Evolutionary conservation across 2,797 vertebrate genomes (phyloP).

Genomic region (Siniperca scherzeri): DNA sequence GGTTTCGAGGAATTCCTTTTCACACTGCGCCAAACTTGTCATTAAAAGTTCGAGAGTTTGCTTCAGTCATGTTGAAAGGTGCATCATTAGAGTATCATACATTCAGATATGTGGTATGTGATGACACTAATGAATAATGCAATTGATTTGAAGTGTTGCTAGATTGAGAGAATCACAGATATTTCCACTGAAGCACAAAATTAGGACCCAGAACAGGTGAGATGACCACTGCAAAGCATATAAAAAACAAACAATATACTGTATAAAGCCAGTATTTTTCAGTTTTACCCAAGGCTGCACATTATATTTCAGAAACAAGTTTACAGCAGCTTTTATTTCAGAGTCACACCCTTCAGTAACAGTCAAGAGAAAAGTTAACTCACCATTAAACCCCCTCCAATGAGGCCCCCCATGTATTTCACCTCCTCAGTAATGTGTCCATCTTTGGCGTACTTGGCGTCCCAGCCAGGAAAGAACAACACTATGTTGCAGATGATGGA

Average conservation of each 20-base stretch:
- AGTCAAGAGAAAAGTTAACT: conserved; percentile 34
- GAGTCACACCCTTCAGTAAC: not conserved
- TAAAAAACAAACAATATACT: not conserved
- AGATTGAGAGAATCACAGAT: not conserved
- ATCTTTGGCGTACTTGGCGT: conserved; percentile 64
- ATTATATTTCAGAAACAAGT: not conserved
- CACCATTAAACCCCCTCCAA: conserved; percentile 86
- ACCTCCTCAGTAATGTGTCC: conserved; percentile 83
- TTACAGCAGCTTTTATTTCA: not conserved
- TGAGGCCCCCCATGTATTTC: conserved; percentile 85
- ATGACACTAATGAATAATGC: not conserved
- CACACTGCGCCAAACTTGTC: not conserved
- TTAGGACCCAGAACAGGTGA: not conserved
- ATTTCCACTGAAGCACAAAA: not conserved
- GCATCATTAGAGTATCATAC: not conserved
- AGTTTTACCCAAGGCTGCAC: not conserved
- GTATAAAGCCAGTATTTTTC: not conserved
- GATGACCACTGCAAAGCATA: not conserved
- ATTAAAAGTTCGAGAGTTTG: not conserved
- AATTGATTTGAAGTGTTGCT: not conserved
- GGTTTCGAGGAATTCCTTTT: not conserved
- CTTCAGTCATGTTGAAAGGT: not conserved
- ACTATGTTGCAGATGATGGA: conserved; percentile 86
- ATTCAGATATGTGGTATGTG: not conserved
- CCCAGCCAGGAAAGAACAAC: conserved; percentile 84